Conservation (phyloP, 2,888 invertebrate genomes). For the Kryphioiulus occultus region DNA sequence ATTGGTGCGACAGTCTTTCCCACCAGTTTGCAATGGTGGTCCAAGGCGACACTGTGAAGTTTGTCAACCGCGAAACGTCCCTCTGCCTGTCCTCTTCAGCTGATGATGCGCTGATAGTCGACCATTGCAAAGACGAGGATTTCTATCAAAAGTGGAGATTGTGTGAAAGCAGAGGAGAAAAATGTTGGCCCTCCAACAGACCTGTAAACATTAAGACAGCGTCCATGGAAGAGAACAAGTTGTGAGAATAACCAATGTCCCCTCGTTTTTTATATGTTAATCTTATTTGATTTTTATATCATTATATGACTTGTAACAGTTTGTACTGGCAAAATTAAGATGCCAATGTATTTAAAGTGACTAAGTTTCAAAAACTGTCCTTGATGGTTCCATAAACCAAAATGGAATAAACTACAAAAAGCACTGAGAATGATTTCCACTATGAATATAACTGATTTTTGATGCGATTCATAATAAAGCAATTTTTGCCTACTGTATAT, state of each 20-base stretch:
- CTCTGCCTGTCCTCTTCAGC: neutral
- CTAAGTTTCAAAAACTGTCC: too few species aligned
- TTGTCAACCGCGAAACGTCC: conserved; percentile 39
- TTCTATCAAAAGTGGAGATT: conserved; percentile 8
- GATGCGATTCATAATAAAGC: too few species aligned
- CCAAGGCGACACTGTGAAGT: conserved; percentile 1
- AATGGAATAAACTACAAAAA: too few species aligned
- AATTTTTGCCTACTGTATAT: too few species aligned
- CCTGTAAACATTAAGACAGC: neutral
- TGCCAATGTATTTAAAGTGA: too few species aligned
- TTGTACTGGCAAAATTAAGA: too few species aligned
- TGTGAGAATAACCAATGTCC: neutral
- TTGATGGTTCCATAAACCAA: too few species aligned
- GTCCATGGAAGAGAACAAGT: neutral
- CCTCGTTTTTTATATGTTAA: too few species aligned
- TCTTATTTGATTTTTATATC: too few species aligned
- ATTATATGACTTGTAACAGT: too few species aligned
- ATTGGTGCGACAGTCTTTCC: conserved; percentile 33
- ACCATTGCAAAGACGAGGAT: conserved; percentile 4
- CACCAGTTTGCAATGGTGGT: conserved; percentile 35
- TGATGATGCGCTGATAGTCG: neutral
- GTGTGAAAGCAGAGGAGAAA: neutral
- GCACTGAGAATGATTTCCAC: too few species aligned
- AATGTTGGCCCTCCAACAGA: conserved; percentile 33
- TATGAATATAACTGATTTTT: too few species aligned